Conservation (phyloP, 2,888 invertebrate species). For the Antitype chi region DNA sequence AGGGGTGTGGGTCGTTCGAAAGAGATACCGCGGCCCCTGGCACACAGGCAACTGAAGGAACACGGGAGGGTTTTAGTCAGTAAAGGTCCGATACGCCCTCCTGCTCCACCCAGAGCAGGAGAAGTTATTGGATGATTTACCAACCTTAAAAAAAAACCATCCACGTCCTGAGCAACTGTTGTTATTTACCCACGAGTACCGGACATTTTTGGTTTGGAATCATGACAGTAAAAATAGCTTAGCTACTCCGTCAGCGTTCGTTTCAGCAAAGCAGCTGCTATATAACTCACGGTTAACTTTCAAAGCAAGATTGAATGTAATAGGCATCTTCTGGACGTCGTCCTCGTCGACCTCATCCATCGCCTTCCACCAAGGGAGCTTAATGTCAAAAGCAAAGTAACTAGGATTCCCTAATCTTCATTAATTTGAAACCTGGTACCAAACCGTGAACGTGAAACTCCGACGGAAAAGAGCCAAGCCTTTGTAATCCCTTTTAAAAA, state of each 20-base stretch:
- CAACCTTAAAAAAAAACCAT: too few species aligned
- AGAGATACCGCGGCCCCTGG: too few species aligned
- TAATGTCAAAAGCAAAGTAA: neutral
- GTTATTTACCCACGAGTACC: neutral
- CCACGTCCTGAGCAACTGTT: neutral
- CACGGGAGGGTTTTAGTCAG: too few species aligned
- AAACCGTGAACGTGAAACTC: neutral
- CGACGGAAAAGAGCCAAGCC: neutral
- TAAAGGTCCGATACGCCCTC: too few species aligned
- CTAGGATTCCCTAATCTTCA: neutral
- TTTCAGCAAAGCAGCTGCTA: neutral
- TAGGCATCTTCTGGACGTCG: neutral
- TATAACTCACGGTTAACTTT: neutral
- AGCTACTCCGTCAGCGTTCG: neutral
- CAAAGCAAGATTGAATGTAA: neutral
- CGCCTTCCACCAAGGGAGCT: neutral
- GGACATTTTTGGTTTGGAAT: neutral
- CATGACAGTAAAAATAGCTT: neutral
- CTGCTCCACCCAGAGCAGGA: too few species aligned
- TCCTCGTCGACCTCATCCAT: neutral
- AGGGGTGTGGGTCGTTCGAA: too few species aligned
- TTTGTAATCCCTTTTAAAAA: constrained; percentile 26
- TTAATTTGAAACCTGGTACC: neutral
- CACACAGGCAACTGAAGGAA: too few species aligned
- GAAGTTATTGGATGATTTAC: too few species aligned